Base-by-base conservation (phyloP, 2,888 invertebrate species). In the Nephrotoma flavescens region DNA sequence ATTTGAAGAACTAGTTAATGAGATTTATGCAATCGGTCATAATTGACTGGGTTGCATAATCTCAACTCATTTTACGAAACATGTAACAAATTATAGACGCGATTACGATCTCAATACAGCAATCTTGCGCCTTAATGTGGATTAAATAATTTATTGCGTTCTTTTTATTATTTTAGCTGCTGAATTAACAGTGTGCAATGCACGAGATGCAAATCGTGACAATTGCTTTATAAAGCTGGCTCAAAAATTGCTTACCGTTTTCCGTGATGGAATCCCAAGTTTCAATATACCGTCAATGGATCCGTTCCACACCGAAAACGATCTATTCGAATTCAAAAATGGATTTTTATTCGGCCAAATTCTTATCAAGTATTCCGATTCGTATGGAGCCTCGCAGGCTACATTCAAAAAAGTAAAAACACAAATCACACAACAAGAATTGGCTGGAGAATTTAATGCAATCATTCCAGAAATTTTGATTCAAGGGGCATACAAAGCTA, bases 401-500 rank as follows among this genome's bases (percentile, higher is more conserved):
- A 92, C 91, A 41, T 92, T 95, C 86, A 92, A 93, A 84, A 93
- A 94, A 88, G 93, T 93, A 45, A 93, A 93, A 91, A 93, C 90
- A 86, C 88, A 90, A 44, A 90, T 94, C n/a, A 93, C 93, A 12
- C 93, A 93, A 85, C 93, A 93, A 87, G 92, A 91, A 47, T 93
- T 94, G 87, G 92, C 93, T 52, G 89, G 95, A 88, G 94, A 95
- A 90, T 89, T 94, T 6, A 94, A 94, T 87, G 89, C 94, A 87
- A 92, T 92, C 57, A 90, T 94, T 42, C 94, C 95, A 0, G 92
- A 92, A 88, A 89, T 94, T 9, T 89, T 91, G 71, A 90, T 94
- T 2, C 93, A 92, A 86, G 94, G 95, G 4, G 90, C 92, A 42
- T 95, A 94, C 90, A 92, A 93, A 88, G 95, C 94, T 0, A 93